phyloP scores from a whole-genome alignment of 2,888 invertebrate genomes.

The Anagyrus pseudococci region DNA sequence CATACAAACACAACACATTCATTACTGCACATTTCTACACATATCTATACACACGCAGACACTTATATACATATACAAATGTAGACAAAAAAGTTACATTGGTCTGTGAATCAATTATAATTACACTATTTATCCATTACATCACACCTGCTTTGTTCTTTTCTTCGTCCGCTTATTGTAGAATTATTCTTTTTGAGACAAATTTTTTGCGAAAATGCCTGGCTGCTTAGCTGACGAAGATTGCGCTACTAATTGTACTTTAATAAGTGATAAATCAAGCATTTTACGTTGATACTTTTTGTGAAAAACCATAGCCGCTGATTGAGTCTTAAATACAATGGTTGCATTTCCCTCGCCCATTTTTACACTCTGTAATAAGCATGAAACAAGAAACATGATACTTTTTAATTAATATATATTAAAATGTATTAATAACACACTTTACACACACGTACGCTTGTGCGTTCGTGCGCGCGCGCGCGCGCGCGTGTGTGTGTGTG shows the following conservation, averaged over 20 bases:
- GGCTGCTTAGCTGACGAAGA: conserved; percentile 36
- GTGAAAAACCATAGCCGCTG: conserved; percentile 66
- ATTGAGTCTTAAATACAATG: conserved; percentile 65
- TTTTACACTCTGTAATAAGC: conserved; percentile 56
- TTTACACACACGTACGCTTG: too few species aligned
- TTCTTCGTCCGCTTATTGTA: conserved; percentile 22
- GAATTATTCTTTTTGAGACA: conserved; percentile 19
- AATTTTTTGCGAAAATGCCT: too few species aligned
- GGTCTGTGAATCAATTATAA: conserved; percentile 16
- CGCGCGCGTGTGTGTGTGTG: too few species aligned
- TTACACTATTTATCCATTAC: conserved; percentile 15
- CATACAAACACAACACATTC: too few species aligned
- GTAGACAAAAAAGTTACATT: conserved; percentile 7
- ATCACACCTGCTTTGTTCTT: neutral
- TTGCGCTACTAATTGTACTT: conserved; percentile 60
- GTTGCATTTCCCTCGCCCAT: conserved; percentile 60
- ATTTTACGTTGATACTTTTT: conserved; percentile 67
- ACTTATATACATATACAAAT: neutral
- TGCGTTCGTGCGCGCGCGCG: too few species aligned
- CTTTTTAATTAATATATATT: too few species aligned
- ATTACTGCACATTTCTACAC: too few species aligned
- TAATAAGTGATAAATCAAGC: conserved; percentile 66
- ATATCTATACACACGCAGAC: neutral
- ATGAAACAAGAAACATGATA: too few species aligned
- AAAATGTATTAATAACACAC: too few species aligned